phyloP scores from a whole-genome alignment of 2,888 invertebrate genomes.

The Plagiodera versicolora region DNA sequence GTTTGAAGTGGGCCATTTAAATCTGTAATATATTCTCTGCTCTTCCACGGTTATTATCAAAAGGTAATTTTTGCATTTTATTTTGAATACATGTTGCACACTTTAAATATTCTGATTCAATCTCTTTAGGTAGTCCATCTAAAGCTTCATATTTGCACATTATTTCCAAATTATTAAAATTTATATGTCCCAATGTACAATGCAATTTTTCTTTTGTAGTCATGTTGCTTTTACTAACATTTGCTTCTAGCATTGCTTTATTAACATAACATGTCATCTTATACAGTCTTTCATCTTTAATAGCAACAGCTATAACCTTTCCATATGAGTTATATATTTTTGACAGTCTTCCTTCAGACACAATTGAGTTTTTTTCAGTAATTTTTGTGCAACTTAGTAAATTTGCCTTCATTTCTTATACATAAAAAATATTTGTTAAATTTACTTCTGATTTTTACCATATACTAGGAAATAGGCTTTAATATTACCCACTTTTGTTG shows the following conservation, averaged over 20 bases:
- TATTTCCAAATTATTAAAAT: slow-evolving; percentile 33
- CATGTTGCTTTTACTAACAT: slow-evolving; percentile 11
- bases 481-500: slow-evolving; percentile 6
- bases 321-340: not conserved
- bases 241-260: slow-evolving; percentile 2
- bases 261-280: slow-evolving; percentile 3
- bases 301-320: slow-evolving; percentile 1
- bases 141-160: slow-evolving; percentile 28
- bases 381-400: not conserved
- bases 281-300: slow-evolving; percentile 5
- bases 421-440: slow-evolving; percentile 3
- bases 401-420: slow-evolving; percentile 4
- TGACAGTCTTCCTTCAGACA: not conserved
- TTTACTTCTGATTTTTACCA: slow-evolving; percentile 5
- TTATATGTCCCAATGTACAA: slow-evolving; percentile 34
- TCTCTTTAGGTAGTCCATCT: slow-evolving; percentile 27
- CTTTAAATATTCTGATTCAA: slow-evolving; percentile 32
- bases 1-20: slow-evolving; percentile 31
- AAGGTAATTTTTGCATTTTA: slow-evolving; percentile 38
- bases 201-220: slow-evolving; percentile 35
- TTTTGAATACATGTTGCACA: slow-evolving; percentile 35
- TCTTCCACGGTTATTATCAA: slow-evolving; percentile 32
- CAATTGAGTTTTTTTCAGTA: not conserved
- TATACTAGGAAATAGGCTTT: slow-evolving; percentile 1
- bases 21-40: slow-evolving; percentile 34